Base-by-base conservation (phyloP, 1,140 invertebrate species). In the Papilio helenus region DNA sequence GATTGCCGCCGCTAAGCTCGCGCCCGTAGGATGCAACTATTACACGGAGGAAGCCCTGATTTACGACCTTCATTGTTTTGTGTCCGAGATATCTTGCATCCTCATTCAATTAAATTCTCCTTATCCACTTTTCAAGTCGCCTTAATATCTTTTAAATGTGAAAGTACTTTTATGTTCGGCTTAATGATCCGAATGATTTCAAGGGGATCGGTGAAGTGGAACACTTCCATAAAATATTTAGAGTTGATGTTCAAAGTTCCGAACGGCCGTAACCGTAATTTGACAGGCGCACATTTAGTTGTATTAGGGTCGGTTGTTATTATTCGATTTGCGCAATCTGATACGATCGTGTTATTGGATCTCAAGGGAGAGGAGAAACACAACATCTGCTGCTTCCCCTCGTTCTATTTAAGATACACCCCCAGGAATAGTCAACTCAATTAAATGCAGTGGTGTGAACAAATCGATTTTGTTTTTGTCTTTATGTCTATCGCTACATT, bases 11-110 rank as follows among this genome's bases (percentile, higher is more conserved):
- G 89, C 90, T 86, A 87, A 88, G 89, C 88, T 89, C 85, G 88
- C 88, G 82, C 85, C 80, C 82, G 91, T 92, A 92, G 93, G 91
- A 93, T 90, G 92, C 86, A 86, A 90, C 91, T 87, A 89, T 90
- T 92, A 86, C 84, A 88, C 51, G 82, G 86, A 92, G 93, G 91
- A 94, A 92, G 86, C 88, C 79, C 86, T 91, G 93, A 93, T 94
- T 94, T 94, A 94, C 86, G 90, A 88, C 85, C 84, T 91, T 91
- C 86, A 93, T 92, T 93, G 93, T 94, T 93, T 93, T 88, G 89
- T 87, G 87, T 85, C 86, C 83, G 81, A 84, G 84, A 86, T 85
- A 82, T 86, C 85, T 82, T 87, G 80, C 87, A 87, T 88, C 89
- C 88, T 89, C 85, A 86, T 87, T 88, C 84, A 79, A 87, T 87